These are phyloP conservation scores for Conchocele bisecta DNA, from an alignment of 2,888 invertebrate species.

Conservation along the genomic window DNA sequence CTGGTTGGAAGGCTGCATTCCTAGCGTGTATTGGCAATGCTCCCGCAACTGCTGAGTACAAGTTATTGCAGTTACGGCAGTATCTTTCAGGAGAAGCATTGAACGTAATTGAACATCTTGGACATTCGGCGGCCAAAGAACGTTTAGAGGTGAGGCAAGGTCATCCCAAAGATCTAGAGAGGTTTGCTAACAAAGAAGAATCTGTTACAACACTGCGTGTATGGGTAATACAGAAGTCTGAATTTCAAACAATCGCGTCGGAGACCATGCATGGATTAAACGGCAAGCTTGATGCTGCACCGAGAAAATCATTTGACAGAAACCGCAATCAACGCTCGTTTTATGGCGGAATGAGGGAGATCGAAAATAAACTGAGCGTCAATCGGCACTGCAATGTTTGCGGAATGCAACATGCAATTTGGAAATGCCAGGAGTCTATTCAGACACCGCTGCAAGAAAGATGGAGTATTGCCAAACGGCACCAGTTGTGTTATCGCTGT, in stretches of 20 bases:
- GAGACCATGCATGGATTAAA: slow-evolving; percentile 19
- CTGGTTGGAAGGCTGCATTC: slow-evolving; percentile 8
- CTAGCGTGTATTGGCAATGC: slow-evolving; percentile 7
- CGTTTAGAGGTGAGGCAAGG: slow-evolving; percentile 5
- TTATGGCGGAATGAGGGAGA: background rate
- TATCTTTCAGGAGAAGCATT: slow-evolving; percentile 12
- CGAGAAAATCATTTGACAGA: background rate
- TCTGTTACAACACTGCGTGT: slow-evolving; percentile 3
- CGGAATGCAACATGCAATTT: too few relatives aligned
- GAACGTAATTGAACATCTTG: slow-evolving; percentile 24
- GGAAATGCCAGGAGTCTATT: too few relatives aligned
- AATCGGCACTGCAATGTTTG: too few relatives aligned
- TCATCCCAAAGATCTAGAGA: slow-evolving; percentile 4
- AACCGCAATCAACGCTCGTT: background rate
- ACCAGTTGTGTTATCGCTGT: slow-evolving; percentile 38
- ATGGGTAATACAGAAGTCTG: slow-evolving; percentile 9
- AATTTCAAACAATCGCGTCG: slow-evolving; percentile 14
- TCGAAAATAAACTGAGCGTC: too few relatives aligned
- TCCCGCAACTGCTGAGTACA: slow-evolving; percentile 11
- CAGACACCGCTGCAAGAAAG: too few relatives aligned
- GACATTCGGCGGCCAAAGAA: slow-evolving; percentile 19
- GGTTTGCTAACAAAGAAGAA: slow-evolving; percentile 16
- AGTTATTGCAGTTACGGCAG: slow-evolving; percentile 20
- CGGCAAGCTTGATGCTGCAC: background rate
- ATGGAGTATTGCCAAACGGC: too few relatives aligned